phyloP scores from a whole-genome alignment of 1,140 invertebrate genomes.

The Araneus ventricosus region DNA sequence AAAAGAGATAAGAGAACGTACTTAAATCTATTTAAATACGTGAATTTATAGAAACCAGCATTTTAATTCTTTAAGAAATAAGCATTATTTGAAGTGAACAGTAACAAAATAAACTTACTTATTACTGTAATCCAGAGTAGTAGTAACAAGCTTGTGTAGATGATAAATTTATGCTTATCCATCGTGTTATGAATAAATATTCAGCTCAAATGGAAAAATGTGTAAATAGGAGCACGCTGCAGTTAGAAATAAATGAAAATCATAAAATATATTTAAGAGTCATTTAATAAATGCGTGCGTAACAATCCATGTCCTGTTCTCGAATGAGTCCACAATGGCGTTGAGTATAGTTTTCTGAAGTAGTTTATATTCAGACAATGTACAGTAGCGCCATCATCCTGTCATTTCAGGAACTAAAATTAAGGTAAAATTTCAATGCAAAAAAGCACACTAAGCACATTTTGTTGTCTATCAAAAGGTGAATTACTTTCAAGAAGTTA shows the following conservation, averaged over 20 bases:
- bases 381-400: constrained; percentile 29
- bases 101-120: not conserved
- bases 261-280: not conserved
- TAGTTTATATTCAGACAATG: not conserved
- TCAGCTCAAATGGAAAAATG: not conserved
- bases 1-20: too few species aligned
- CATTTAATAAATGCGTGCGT: not conserved
- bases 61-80: too few species aligned
- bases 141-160: not conserved
- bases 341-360: not conserved
- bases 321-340: not conserved
- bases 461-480: not conserved
- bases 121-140: not conserved
- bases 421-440: not conserved
- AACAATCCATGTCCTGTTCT: not conserved
- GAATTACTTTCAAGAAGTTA: not conserved
- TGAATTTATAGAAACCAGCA: too few species aligned
- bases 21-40: too few species aligned
- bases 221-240: not conserved
- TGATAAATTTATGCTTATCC: not conserved
- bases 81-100: too few species aligned
- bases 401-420: constrained; percentile 36
- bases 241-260: not conserved
- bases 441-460: not conserved
- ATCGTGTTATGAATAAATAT: not conserved